Evolutionary conservation across 1,140 invertebrate genomes (phyloP), one percentile per base, ranked within the genome.

Genomic region (Mesaphorura yosii): DNA sequence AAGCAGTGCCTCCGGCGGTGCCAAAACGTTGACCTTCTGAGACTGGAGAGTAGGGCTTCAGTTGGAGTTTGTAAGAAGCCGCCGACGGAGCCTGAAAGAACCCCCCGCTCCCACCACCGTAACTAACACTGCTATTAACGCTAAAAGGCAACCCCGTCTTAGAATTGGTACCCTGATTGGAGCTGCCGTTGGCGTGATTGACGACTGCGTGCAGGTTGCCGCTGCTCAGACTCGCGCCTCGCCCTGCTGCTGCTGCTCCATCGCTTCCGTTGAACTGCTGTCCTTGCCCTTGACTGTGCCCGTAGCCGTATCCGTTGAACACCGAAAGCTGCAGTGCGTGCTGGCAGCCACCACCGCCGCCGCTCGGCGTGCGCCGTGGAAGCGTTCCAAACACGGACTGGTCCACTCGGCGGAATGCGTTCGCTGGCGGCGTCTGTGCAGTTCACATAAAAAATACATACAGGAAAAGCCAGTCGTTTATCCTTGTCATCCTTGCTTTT

Each of bases 341-440:
- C 10, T 22, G n/a, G n/a, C n/a, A n/a, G n/a, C n/a, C n/a, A 34
- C 31, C 10, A 10, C 31, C 31, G 31, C n/a, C 31, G 49, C 42
- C 17, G 48, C 26, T 28, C 48, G 53, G 25, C 31, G n/a, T 54
- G 27, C 60, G 37, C 34, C 59, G 38, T 37, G 62, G 62, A 26
- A 64, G 41, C 6, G 62, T 61, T n/a, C 62, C 62, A 52, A 55
- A 55, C 3, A 50, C 37, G 2, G 53, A 25, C 14, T 59, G 54
- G 29, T 60, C 56, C 10, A 60, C 56, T 26, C 61, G 51, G 20
- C 64, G 55, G 38, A 59, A 64, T 19, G 65, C 60, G 49, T 58
- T 64, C n/a, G 59, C 59, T n/a, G 62, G 62, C 26, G 62, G 62
- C 20, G 62, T 64, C 59, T 63, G 22, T 27, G 7, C n/a, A n/a